Conservation (phyloP, 2,888 invertebrate species). For the Craniophora ligustri region DNA sequence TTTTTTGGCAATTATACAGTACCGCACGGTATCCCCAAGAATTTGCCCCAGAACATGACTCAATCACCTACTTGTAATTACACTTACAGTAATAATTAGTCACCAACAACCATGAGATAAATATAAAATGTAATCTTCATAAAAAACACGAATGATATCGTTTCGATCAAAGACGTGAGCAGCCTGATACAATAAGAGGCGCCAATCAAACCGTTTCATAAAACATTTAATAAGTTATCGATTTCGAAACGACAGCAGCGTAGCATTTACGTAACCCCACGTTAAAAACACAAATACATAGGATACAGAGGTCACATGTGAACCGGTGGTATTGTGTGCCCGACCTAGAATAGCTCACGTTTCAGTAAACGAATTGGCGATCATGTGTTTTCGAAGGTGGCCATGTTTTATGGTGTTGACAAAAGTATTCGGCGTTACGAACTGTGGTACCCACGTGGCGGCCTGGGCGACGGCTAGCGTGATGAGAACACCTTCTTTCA, state of each 20-base stretch:
- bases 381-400: slow-evolving; percentile 80
- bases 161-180: slow-evolving; percentile 27
- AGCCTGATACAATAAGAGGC: slow-evolving; percentile 28
- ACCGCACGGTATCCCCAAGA: neutral
- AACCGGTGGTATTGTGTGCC: slow-evolving; percentile 20
- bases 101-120: neutral
- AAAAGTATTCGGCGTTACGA: slow-evolving; percentile 64
- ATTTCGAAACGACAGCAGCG: slow-evolving; percentile 66
- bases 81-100: slow-evolving; percentile 13
- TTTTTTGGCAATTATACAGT: slow-evolving; percentile 34
- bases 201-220: slow-evolving; percentile 54
- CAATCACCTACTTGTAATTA: slow-evolving; percentile 6
- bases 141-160: slow-evolving; percentile 4
- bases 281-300: slow-evolving; percentile 53
- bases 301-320: slow-evolving; percentile 36
- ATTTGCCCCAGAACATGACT: too few relatives aligned
- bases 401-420: slow-evolving; percentile 72
- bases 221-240: slow-evolving; percentile 73
- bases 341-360: slow-evolving; percentile 68
- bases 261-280: slow-evolving; percentile 77
- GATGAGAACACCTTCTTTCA: slow-evolving; percentile 16
- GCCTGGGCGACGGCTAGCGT: neutral
- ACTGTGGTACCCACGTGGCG: slow-evolving; percentile 52
- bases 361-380: slow-evolving; percentile 61
- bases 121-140: slow-evolving; percentile 1